Evolutionary conservation across 2,888 invertebrate genomes (phyloP), one percentile per base, ranked within the genome.

Genomic region (Monochamus alternatus): DNA sequence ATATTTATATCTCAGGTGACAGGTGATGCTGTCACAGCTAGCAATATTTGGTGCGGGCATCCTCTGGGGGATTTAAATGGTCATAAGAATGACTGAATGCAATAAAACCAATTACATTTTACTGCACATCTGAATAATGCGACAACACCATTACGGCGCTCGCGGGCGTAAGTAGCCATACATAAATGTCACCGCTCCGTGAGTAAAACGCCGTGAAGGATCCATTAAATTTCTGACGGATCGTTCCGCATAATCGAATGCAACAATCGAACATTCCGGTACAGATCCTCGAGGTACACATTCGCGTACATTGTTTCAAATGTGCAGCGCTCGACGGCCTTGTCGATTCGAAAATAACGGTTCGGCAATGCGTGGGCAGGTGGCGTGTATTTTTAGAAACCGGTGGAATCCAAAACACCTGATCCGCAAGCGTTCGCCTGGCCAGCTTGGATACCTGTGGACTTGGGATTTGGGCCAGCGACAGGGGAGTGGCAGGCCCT

Each of bases 331-430:
- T 67, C 75, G 58, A 80, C 81, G 86, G 81, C 86, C 86, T 87
- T 85, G 87, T 84, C 84, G 81, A 84, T 82, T 81, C 85, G 80
- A 86, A 87, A 86, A 87, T 86, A 85, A 84, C 85, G 83, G 81
- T 81, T 82, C 81, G 81, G 80, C 76, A 81, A 81, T 83, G 83
- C 85, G 87, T 87, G 84, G 87, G 87, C 70, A 51, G 75, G 60
- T 58, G 74, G 66, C 70, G 55, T 9, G 30, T 82, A 83, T 83
- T 80, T 82, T 79, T 79, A 79, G 79, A 80, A 73, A 69, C 9
- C 66, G 74, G 82, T 83, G 82, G 85, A 81, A 81, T 81, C 82
- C 76, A 79, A 81, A 86, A 87, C 87, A 87, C 87, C 86, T 87
- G 86, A 86, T 86, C 82, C 76, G 79, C 78, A 78, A 80, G 78